These are phyloP conservation scores for Xyliphius kryptos DNA, from an alignment of 2,113 vertebrate genomes.

Conservation along the genomic window DNA sequence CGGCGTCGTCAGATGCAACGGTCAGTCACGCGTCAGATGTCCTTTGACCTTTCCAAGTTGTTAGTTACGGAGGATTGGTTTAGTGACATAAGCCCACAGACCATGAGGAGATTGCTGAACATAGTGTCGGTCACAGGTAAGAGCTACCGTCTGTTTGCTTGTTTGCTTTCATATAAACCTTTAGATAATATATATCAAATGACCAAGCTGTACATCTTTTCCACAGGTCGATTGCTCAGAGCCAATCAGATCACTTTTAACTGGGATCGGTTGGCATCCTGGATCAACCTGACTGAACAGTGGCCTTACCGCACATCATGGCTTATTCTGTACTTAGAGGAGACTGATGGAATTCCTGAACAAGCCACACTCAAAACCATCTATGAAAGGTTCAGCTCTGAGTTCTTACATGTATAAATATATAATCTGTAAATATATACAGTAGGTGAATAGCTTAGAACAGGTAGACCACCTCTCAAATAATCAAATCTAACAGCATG, in stretches of 20 bases:
- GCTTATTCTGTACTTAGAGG: constrained; percentile 91
- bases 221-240: constrained; percentile 80
- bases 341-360: constrained; percentile 83
- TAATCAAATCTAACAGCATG: no score
- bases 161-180: neutral
- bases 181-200: no score
- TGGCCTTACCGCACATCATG: constrained; percentile 97
- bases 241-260: constrained; percentile 96
- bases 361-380: constrained; percentile 84
- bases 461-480: no score
- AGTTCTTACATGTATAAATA: neutral
- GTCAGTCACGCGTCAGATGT: constrained; percentile 91
- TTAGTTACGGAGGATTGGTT: constrained; percentile 97
- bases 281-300: constrained; percentile 98
- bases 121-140: constrained; percentile 94
- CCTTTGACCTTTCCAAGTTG: constrained; percentile 90
- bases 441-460: no score
- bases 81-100: constrained; percentile 95
- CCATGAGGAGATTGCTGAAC: constrained; percentile 91
- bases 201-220: neutral
- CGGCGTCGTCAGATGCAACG: constrained; percentile 87
- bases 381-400: constrained; percentile 78
- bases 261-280: constrained; percentile 94
- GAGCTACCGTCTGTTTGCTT: neutral
- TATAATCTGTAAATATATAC: neutral